phyloP scores from a whole-genome alignment of 2,888 invertebrate genomes.

The Apodemia duryi region DNA sequence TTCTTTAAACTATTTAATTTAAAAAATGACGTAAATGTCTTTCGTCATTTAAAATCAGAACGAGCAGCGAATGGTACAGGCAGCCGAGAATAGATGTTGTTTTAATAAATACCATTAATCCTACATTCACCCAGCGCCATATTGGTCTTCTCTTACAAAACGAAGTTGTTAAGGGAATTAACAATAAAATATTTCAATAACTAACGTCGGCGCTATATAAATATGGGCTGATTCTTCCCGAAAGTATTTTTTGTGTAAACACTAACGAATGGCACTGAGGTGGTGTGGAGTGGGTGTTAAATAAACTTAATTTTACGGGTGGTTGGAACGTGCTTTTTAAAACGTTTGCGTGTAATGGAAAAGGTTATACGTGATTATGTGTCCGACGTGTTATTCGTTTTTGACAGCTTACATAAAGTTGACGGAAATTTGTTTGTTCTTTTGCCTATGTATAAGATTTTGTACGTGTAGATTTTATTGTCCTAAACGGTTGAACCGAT shows the following conservation, averaged over 20 bases:
- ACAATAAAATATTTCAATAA: slow-evolving; percentile 78
- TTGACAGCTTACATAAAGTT: neutral
- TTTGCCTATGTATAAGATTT: too few species aligned
- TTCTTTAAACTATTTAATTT: neutral
- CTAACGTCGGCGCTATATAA: slow-evolving; percentile 65
- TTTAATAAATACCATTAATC: slow-evolving; percentile 71
- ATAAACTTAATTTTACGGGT: slow-evolving; percentile 75
- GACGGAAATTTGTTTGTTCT: neutral
- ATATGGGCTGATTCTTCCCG: slow-evolving; percentile 63
- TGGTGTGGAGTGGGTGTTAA: slow-evolving; percentile 67
- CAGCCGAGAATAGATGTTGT: slow-evolving; percentile 53
- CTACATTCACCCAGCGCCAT: slow-evolving; percentile 54
- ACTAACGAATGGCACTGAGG: slow-evolving; percentile 52
- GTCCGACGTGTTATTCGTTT: neutral
- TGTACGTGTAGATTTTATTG: too few species aligned
- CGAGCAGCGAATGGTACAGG: slow-evolving; percentile 29
- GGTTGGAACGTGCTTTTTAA: slow-evolving; percentile 54
- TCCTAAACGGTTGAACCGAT: too few species aligned
- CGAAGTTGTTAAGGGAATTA: slow-evolving; percentile 63
- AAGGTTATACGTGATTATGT: neutral
- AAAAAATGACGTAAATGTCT: neutral
- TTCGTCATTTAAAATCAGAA: neutral
- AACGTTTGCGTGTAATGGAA: slow-evolving; percentile 49
- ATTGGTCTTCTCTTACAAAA: slow-evolving; percentile 54
- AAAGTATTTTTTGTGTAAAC: slow-evolving; percentile 75